Percentiles rank a stretch among this genome's conserved stretches.
Conservation (phyloP, 2,113 vertebrate species). For the Pseudonaja textilis region DNA sequence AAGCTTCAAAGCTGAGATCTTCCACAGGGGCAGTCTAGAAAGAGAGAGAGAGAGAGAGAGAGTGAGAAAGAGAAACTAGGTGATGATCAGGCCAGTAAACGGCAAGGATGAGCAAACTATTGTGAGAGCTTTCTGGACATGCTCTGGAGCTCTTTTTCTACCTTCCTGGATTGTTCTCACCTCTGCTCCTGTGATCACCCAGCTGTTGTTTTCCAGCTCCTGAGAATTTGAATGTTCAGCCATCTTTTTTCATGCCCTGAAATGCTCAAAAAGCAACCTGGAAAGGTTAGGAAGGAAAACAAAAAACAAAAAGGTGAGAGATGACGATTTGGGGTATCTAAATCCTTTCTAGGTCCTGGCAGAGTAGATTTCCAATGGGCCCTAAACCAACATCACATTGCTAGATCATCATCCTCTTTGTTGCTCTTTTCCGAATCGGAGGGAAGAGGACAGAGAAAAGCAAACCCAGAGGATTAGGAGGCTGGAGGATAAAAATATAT, state of each 20-base stretch:
- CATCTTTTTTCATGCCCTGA: constrained; percentile 50
- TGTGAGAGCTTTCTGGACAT: background rate
- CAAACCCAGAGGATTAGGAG: no score
- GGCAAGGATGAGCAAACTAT: background rate
- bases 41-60: no score
- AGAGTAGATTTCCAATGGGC: background rate
- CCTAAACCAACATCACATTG: background rate
- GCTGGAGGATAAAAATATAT: no score
- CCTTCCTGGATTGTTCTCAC: constrained; percentile 46
- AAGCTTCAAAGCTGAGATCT: constrained; percentile 47
- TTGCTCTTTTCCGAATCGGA: no score
- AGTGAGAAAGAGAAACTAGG: fast-evolving
- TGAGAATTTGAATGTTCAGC: constrained; percentile 40
- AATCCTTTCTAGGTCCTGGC: background rate
- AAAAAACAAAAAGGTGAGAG: background rate
- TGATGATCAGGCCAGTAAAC: background rate
- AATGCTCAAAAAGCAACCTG: constrained; percentile 40
- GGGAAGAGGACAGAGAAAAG: no score
- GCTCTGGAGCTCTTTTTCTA: background rate
- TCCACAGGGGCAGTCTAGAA: constrained; percentile 61
- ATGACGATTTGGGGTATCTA: no score
- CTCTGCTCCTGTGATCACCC: constrained; percentile 65
- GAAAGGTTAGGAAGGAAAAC: background rate
- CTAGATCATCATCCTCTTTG: no score
- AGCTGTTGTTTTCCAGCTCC: constrained; percentile 65